A percentile compares a stretch with the other conserved stretches of the same genome.
phyloP scores from a whole-genome alignment of 64 coral and sea anemone genomes.

The Hydrozoanthus tunicans region DNA sequence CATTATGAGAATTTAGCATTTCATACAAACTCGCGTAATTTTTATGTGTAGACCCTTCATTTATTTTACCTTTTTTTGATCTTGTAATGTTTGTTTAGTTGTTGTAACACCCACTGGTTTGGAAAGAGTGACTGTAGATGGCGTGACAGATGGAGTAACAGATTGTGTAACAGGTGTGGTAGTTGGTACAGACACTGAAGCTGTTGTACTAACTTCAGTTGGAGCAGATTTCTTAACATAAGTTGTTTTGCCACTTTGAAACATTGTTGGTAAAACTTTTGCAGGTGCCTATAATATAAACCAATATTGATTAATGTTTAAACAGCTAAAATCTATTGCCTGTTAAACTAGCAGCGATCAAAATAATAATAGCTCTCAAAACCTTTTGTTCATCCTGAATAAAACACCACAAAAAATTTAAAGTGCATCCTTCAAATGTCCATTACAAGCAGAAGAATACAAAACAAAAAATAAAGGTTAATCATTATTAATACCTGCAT shows the following conservation, averaged over 20 bases:
- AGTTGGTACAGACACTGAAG: slow-evolving; percentile 18
- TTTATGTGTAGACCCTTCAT: too few relatives aligned
- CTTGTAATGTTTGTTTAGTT: slow-evolving; percentile 24
- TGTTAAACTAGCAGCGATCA: too few relatives aligned
- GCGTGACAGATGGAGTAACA: slow-evolving; percentile 5
- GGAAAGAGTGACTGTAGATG: slow-evolving; percentile 4
- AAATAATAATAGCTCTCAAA: too few relatives aligned
- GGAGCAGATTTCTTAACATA: slow-evolving; percentile 61
- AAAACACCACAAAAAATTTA: too few relatives aligned
- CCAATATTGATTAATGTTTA: neutral
- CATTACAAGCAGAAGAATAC: too few relatives aligned
- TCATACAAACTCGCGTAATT: too few relatives aligned
- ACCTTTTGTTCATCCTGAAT: too few relatives aligned
- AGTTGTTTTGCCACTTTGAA: slow-evolving; percentile 96
- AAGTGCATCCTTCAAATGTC: too few relatives aligned
- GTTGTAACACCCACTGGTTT: slow-evolving; percentile 4
- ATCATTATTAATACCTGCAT: too few relatives aligned
- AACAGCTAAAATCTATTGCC: too few relatives aligned
- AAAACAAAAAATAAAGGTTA: too few relatives aligned
- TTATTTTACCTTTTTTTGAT: slow-evolving; percentile 21
- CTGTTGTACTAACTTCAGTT: neutral
- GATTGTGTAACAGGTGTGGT: slow-evolving; percentile 8
- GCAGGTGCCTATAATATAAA: slow-evolving; percentile 39
- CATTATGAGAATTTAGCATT: too few relatives aligned
- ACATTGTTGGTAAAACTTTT: slow-evolving; percentile 89